phyloP scores from a whole-genome alignment of 2,797 vertebrate genomes.

The Orestias chungarensis region DNA sequence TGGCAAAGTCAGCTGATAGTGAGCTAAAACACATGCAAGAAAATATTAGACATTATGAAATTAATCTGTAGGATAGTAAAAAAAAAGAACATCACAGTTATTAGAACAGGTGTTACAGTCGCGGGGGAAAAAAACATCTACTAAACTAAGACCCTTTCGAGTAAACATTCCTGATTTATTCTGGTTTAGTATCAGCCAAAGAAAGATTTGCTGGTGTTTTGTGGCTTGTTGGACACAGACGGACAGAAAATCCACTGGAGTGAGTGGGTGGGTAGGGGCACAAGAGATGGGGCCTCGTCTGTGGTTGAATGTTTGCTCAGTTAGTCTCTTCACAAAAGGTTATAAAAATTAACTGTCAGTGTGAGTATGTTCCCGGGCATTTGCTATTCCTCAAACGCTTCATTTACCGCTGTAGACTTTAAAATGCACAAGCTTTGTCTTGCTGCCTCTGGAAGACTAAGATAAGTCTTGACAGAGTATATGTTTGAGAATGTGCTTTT shows the following conservation, averaged over 20 bases:
- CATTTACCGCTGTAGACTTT: conserved; percentile 78
- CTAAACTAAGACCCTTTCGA: conserved; percentile 9
- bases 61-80: conserved; percentile 10
- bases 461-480: conserved; percentile 78
- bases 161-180: conserved; percentile 23
- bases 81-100: not conserved
- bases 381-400: conserved; percentile 78
- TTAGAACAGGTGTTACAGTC: conserved; percentile 4
- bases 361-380: conserved; percentile 65
- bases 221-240: conserved; percentile 58
- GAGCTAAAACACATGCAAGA: not conserved
- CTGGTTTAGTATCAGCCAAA: conserved; percentile 31
- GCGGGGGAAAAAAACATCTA: not conserved
- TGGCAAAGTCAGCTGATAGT: not conserved
- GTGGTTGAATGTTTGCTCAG: conserved; percentile 66
- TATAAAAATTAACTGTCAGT: conserved; percentile 76
- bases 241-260: conserved; percentile 48
- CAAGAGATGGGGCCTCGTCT: conserved; percentile 52
- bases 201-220: conserved; percentile 43
- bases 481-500: conserved; percentile 72
- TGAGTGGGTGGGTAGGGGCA: conserved; percentile 57
- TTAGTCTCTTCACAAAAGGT: conserved; percentile 72
- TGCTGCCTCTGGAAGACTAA: conserved; percentile 74
- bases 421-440: conserved; percentile 78
- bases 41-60: not conserved